These are phyloP conservation scores for Fringilla coelebs DNA, from an alignment of 2,797 vertebrate species.

Conservation along the genomic window DNA sequence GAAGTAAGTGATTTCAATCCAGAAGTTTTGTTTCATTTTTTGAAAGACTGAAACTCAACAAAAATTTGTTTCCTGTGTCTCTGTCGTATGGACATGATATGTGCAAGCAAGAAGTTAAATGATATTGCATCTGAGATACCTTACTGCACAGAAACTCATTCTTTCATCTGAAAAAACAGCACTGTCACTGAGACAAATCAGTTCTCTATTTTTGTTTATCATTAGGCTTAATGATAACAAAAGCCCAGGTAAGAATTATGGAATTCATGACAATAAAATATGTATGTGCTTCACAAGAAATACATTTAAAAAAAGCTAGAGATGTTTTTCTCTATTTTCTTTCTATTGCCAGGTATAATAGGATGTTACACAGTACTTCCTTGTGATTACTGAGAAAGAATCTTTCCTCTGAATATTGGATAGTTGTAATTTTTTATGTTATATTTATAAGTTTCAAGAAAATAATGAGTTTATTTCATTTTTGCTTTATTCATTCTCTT, in stretches of 20 bases:
- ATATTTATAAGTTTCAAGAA: background rate
- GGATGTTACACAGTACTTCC: background rate
- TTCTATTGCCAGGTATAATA: background rate
- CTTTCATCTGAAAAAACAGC: background rate
- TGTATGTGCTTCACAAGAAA: background rate
- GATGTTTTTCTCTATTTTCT: background rate
- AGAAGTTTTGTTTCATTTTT: background rate
- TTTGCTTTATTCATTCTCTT: background rate
- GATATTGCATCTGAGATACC: background rate
- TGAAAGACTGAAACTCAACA: background rate
- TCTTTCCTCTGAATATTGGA: background rate
- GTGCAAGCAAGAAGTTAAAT: background rate
- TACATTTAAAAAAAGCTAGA: no score
- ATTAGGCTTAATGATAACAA: background rate
- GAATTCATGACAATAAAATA: background rate
- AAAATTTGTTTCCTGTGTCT: background rate
- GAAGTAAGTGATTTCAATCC: background rate
- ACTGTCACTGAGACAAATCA: background rate
- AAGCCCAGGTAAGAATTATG: background rate
- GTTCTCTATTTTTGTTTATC: background rate
- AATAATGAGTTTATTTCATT: background rate
- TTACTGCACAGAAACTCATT: background rate
- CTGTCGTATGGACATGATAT: background rate
- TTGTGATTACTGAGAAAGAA: background rate
- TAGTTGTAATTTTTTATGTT: background rate